Base-by-base conservation (phyloP, 2,113 vertebrate species). In the Phasianus colchicus region DNA sequence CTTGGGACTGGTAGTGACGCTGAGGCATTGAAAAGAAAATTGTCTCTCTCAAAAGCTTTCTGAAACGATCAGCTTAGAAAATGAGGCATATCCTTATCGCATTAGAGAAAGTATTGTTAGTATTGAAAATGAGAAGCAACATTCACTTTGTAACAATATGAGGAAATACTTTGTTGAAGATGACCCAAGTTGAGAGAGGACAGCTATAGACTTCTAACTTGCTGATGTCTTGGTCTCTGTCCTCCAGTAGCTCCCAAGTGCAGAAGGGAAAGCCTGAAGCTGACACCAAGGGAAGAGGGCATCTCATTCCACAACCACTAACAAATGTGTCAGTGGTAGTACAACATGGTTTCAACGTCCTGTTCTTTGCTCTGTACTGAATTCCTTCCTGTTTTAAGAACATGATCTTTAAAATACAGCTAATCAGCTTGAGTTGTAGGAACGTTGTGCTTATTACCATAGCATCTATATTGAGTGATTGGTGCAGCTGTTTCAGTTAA, bases 351-450 rank as follows among this genome's bases (percentile, higher is more conserved):
- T 92, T 86, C 48, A 79, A 58, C 0, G 3, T 82, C 58, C 32
- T 58, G 48, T 72, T 85, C 81, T 96, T 84, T 89, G 36, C 78
- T 93, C 95, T 88, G 40, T 89, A 6, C 86, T 78, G 6, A 91
- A 87, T 94, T 94, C 82, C 79, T 89, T 92, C 91, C 81, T 92
- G 91, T 91, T 87, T 87, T 30, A 47, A 60, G 64, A 83, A n/a
- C 91, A 75, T 69, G 89, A 73, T 75, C 73, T 92, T 90, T 67
- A 77, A 70, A 88, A 55, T 67, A 60, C 52, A 21, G 25, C 13
- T 77, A 0, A 42, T 89, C 32, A 42, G 25, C 60, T 76, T 89
- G 55, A 70, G 69, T 80, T 43, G 60, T 80, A 93, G 88, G 64
- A 86, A 47, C 55, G 54, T 66, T 8, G 24, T 63, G 60, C 87